Percentiles rank a stretch among this genome's conserved stretches.
Conservation (phyloP, 2,113 vertebrate genomes). For the Ahaetulla prasina region DNA sequence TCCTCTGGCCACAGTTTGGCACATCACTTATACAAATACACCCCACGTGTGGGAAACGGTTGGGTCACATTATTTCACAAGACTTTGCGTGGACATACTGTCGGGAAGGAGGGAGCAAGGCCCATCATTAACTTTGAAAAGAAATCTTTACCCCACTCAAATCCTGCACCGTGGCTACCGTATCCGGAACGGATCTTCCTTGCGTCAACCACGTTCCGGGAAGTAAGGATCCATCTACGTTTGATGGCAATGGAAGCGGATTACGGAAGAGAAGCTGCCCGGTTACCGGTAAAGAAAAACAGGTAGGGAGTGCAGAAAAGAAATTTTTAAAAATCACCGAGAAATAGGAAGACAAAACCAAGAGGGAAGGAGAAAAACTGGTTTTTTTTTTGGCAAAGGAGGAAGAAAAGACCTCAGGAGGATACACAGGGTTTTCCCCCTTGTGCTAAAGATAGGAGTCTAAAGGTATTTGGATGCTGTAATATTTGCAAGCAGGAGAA, state of each 20-base stretch:
- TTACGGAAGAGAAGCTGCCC: background rate
- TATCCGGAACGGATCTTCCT: background rate
- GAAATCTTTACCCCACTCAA: background rate
- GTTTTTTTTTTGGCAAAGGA: background rate
- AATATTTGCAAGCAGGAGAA: background rate
- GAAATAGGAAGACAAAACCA: background rate
- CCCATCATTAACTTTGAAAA: background rate
- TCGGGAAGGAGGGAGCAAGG: background rate
- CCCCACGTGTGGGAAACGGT: background rate
- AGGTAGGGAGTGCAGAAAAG: background rate
- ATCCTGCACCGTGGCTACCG: background rate
- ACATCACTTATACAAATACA: background rate
- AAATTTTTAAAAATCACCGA: fast-evolving
- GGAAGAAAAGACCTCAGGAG: background rate
- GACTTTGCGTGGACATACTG: background rate
- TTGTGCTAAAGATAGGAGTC: background rate
- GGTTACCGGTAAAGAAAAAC: background rate
- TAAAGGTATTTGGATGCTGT: background rate
- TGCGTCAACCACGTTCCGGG: background rate
- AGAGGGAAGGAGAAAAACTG: background rate
- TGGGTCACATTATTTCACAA: background rate
- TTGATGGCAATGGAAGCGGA: background rate
- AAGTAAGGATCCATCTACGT: too few relatives aligned
- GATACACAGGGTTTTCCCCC: background rate
- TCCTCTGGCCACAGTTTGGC: background rate